phyloP scores from a whole-genome alignment of 2,888 invertebrate genomes.

The Amitus sp. region DNA sequence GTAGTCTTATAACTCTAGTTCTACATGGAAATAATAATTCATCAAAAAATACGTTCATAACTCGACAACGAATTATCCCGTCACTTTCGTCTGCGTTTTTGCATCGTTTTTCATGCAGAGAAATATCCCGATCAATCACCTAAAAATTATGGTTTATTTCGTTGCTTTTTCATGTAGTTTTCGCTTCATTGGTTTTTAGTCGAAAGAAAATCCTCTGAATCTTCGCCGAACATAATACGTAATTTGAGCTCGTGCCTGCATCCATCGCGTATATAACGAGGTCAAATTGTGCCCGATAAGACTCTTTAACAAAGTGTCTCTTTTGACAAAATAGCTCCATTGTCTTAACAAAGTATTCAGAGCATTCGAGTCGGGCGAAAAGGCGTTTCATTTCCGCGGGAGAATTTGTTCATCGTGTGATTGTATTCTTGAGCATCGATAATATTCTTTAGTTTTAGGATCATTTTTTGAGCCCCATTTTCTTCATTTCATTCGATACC shows the following conservation, averaged over 20 bases:
- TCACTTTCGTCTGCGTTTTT: too few relatives aligned
- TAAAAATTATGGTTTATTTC: too few relatives aligned
- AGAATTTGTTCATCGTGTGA: slow-evolving; percentile 27
- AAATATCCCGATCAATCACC: too few relatives aligned
- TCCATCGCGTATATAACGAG: too few relatives aligned
- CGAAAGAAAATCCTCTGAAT: too few relatives aligned
- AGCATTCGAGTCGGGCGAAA: not conserved
- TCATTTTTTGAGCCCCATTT: slow-evolving; percentile 29
- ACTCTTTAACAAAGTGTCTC: not conserved
- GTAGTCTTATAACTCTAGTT: not conserved
- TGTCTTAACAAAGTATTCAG: slow-evolving; percentile 5
- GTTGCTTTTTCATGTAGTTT: too few relatives aligned
- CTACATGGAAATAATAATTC: not conserved
- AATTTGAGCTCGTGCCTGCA: slow-evolving; percentile 3
- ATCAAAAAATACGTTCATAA: not conserved
- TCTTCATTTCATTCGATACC: slow-evolving; percentile 31
- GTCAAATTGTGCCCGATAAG: slow-evolving; percentile 1
- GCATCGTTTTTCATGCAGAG: too few relatives aligned
- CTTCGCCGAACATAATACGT: not conserved
- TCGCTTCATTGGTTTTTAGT: too few relatives aligned
- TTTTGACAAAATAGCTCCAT: slow-evolving; percentile 12
- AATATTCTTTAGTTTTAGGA: slow-evolving; percentile 20
- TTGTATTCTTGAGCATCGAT: slow-evolving; percentile 27
- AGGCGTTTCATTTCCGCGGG: slow-evolving; percentile 1
- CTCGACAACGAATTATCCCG: too few relatives aligned